phyloP scores from a whole-genome alignment of 2,888 invertebrate species.

The Electrophaes corylata region DNA sequence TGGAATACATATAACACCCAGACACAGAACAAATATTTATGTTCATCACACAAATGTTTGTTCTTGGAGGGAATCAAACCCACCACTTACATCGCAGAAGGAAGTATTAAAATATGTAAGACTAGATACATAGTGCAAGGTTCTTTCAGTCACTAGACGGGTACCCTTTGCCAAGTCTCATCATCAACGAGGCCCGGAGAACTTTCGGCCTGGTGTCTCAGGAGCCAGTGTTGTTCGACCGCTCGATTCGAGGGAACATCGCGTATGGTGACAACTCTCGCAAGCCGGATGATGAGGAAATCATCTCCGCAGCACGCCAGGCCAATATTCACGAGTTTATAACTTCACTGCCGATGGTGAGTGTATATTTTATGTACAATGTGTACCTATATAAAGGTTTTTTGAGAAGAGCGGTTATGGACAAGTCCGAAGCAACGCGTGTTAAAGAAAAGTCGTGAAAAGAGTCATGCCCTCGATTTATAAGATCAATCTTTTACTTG shows the following conservation, averaged over 20 bases:
- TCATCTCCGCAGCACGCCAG: conserved; percentile 89
- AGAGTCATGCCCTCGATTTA: too few species aligned
- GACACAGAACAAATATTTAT: too few species aligned
- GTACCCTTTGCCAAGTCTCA: conserved; percentile 16
- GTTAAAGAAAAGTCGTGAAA: too few species aligned
- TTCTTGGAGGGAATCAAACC: too few species aligned
- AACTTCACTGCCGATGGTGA: conserved; percentile 86
- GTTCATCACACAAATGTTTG: too few species aligned
- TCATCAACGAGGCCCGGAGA: conserved; percentile 23
- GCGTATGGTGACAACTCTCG: conserved; percentile 92
- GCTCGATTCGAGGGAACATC: conserved; percentile 93
- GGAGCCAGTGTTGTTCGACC: conserved; percentile 93
- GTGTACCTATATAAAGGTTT: too few species aligned
- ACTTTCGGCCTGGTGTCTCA: conserved; percentile 91
- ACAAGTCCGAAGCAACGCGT: too few species aligned
- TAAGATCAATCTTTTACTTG: too few species aligned
- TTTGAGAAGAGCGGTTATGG: too few species aligned
- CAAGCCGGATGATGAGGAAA: conserved; percentile 87
- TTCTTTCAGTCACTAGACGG: conserved; percentile 52
- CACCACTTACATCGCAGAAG: too few species aligned
- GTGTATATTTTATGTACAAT: neutral
- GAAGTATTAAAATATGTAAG: too few species aligned
- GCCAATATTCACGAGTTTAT: conserved; percentile 93
- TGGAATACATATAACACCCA: too few species aligned
- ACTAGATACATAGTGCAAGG: neutral